A percentile compares a stretch with the other conserved stretches of the same genome.
phyloP scores from a whole-genome alignment of 2,888 invertebrate species.

The Campoplex nolae region DNA sequence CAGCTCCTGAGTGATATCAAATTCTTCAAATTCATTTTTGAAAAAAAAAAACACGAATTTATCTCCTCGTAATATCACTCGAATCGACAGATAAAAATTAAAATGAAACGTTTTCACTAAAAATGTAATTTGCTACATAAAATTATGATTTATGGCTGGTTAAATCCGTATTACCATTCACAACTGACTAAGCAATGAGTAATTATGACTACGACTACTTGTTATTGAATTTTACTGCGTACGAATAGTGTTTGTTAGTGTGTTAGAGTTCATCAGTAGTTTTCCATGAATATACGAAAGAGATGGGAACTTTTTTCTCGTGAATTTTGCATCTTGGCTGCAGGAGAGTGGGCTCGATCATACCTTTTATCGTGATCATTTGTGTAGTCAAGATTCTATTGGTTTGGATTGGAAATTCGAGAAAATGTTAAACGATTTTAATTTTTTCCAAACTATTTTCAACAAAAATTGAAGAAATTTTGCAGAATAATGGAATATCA shows the following conservation, averaged over 20 bases:
- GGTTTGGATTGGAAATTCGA: neutral
- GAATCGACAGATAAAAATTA: neutral
- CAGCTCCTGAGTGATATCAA: neutral
- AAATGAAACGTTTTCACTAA: neutral
- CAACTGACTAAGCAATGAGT: neutral
- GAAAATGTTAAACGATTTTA: neutral
- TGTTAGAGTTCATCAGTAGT: neutral
- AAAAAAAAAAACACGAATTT: neutral
- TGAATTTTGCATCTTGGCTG: neutral
- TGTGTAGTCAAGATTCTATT: neutral
- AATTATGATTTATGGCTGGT: neutral
- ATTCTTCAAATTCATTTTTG: neutral
- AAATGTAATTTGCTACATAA: neutral
- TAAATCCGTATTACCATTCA: neutral
- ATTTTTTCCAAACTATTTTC: neutral
- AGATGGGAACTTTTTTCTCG: neutral
- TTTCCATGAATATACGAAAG: neutral
- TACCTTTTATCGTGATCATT: too few relatives aligned
- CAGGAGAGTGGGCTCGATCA: neutral
- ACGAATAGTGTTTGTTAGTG: conserved; percentile 10
- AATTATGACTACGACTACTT: neutral
- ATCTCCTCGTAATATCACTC: too few relatives aligned
- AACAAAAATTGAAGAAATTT: neutral
- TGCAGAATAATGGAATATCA: neutral
- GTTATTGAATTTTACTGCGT: neutral